Percentiles rank a stretch among this genome's conserved stretches.
These are phyloP conservation scores for Rissa tridactyla DNA, from an alignment of 2,113 vertebrate species.

Conservation along the genomic window DNA sequence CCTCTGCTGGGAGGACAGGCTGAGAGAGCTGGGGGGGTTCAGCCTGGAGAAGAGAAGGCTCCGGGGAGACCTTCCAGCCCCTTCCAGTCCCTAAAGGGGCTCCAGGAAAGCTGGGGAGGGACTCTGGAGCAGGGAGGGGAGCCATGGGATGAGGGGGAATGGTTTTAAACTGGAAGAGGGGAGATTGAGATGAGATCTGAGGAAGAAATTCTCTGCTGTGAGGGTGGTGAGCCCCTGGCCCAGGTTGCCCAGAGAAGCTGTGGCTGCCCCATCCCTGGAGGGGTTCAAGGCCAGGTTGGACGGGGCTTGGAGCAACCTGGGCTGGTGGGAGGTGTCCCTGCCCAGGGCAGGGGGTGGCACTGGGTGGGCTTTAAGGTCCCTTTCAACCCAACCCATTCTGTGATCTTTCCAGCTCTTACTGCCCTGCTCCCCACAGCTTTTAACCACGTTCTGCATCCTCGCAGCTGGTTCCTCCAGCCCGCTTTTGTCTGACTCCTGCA, in stretches of 20 bases:
- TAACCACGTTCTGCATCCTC: fast-evolving
- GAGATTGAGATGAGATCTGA: too few relatives aligned
- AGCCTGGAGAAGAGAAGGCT: background rate
- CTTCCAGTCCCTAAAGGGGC: background rate
- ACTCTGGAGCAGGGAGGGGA: too few relatives aligned
- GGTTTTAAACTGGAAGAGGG: too few relatives aligned
- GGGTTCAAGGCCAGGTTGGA: background rate
- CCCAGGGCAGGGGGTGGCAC: background rate
- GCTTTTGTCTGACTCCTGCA: background rate
- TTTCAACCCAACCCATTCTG: background rate
- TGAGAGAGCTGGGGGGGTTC: background rate
- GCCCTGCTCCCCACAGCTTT: background rate
- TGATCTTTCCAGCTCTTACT: background rate
- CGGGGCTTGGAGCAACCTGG: background rate
- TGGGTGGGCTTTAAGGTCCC: background rate
- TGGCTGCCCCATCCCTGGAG: background rate
- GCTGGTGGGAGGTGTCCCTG: background rate
- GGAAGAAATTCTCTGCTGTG: too few relatives aligned
- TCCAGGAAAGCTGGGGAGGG: too few relatives aligned
- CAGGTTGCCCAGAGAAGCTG: too few relatives aligned
- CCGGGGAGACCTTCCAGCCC: background rate
- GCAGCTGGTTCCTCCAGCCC: background rate
- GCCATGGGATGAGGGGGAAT: background rate
- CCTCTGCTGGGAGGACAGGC: background rate
- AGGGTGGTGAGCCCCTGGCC: background rate